Evolutionary conservation across 2,113 vertebrate genomes (phyloP), one percentile per base, ranked within the genome.

Genomic region (Chaetura pelagica): DNA sequence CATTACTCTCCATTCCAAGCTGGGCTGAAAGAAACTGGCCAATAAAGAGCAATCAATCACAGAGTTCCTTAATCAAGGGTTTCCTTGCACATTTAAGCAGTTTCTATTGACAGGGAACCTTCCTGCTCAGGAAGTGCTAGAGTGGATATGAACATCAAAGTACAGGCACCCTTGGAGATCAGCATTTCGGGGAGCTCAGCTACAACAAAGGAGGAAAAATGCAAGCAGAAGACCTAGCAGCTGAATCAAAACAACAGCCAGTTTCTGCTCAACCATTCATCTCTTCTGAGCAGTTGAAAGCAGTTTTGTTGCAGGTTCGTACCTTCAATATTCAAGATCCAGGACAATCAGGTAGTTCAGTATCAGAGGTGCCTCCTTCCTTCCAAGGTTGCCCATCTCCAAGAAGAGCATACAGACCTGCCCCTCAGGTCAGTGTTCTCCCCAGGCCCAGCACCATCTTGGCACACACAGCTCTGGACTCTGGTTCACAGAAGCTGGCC

Each of bases 61-160:
- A 66, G 32, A 83, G 32, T 80, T 90, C 71, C 91, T 87, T 80
- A 97, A 90, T 95, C 86, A 85, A 90, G 34, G 48, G 78, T 54
- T 87, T 93, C 63, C 55, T 74, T 69, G 51, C 66, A 46, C 46
- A 44, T 69, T 80, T 79, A 80, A 79, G 74, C 23, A 54, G 78
- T 79, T 94, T 66, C 87, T 87, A 63, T 73, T 92, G 89, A 94
- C 89, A 77, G 44, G 21, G n/a, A 91, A 87, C 68, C 59, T 85
- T 96, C 67, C 84, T 69, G 42, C 34, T 95, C 51, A 76, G 84
- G 81, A 93, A 94, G 48, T 5, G 24, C 78, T 85, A 34, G 71
- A 89, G 80, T 48, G 67, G 55, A 44, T 86, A 63, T 76, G 72
- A 90, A 90, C 68, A 62, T 82, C 75, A 66, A 94, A 94, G 58